These are phyloP conservation scores for Cabera pusaria DNA, from an alignment of 2,888 invertebrate species.

Conservation along the genomic window DNA sequence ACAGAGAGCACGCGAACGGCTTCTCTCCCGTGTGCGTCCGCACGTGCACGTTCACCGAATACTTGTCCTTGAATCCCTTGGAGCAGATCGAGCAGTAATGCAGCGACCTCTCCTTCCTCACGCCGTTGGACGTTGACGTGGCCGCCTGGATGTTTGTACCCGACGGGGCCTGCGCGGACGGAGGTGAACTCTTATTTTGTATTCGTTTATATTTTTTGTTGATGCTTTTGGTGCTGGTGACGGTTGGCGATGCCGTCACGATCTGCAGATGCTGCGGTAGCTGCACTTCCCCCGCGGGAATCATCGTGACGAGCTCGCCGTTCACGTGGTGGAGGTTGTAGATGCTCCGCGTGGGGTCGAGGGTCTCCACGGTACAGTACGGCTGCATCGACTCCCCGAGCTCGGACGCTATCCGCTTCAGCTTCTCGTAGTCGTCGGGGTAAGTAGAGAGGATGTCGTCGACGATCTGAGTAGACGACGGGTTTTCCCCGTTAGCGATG, in stretches of 20 bases:
- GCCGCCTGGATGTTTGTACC: constrained; percentile 74
- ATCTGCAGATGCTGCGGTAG: constrained; percentile 80
- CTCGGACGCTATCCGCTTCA: constrained; percentile 92
- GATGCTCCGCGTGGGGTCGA: constrained; percentile 78
- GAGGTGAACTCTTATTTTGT: constrained; percentile 77
- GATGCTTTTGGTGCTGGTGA: constrained; percentile 84
- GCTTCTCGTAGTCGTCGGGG: constrained; percentile 92
- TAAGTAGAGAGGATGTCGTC: constrained; percentile 87
- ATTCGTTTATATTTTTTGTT: constrained; percentile 89
- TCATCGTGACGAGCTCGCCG: constrained; percentile 75
- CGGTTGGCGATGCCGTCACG: constrained; percentile 83
- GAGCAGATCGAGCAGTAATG: constrained; percentile 97
- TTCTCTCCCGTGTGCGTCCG: constrained; percentile 99
- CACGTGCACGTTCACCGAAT: constrained; percentile 98
- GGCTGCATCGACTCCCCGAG: constrained; percentile 90
- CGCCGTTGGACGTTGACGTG: constrained; percentile 87
- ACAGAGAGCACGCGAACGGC: constrained; percentile 96
- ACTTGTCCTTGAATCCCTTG: constrained; percentile 97
- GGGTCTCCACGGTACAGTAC: constrained; percentile 84
- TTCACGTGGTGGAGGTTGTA: constrained; percentile 81
- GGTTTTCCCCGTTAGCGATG: constrained; percentile 75
- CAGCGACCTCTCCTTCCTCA: constrained; percentile 92
- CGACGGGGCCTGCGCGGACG: constrained; percentile 58
- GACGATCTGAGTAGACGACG: constrained; percentile 85
- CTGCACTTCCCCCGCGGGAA: constrained; percentile 71